A percentile compares a stretch with the other conserved stretches of the same genome.
Conservation (phyloP, 2,113 vertebrate species). For the Polypterus senegalus region DNA sequence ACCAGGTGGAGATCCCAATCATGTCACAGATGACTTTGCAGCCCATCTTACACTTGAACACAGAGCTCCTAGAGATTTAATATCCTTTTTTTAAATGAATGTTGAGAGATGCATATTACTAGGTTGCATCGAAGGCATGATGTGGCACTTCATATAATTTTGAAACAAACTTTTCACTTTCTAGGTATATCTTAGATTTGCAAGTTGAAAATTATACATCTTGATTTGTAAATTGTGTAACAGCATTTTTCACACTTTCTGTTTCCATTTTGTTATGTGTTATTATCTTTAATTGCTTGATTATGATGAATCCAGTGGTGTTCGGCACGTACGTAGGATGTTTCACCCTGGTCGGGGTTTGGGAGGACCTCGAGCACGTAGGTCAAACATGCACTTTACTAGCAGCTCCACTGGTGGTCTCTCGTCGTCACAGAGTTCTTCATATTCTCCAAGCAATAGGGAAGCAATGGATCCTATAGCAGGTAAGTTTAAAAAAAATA, state of each 20-base stretch:
- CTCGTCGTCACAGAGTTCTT: conserved; percentile 95
- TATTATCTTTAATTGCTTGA: conserved; percentile 56
- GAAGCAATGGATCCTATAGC: conserved; percentile 98
- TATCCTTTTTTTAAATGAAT: conserved; percentile 69
- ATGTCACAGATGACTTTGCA: conserved; percentile 97
- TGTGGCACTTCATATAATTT: too few relatives aligned
- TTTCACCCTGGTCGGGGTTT: conserved; percentile 92
- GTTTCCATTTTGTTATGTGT: not conserved
- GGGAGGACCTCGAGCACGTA: conserved; percentile 85
- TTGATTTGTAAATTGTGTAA: not conserved
- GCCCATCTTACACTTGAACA: conserved; percentile 99
- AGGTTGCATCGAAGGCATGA: too few relatives aligned
- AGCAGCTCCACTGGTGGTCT: conserved; percentile 87
- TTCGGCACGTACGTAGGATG: conserved; percentile 96
- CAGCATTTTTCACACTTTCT: too few relatives aligned
- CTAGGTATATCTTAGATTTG: too few relatives aligned
- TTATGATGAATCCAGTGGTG: conserved; percentile 93
- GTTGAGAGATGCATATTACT: too few relatives aligned
- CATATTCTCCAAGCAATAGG: conserved; percentile 96
- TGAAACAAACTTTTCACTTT: too few relatives aligned
- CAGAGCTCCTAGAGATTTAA: conserved; percentile 98
- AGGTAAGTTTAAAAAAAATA: conserved; percentile 54
- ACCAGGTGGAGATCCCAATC: conserved; percentile 97
- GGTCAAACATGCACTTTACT: conserved; percentile 99
- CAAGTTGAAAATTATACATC: not conserved